Evolutionary conservation across 2,888 invertebrate species (phyloP).

Genomic region (Xestia rhomboidea): DNA sequence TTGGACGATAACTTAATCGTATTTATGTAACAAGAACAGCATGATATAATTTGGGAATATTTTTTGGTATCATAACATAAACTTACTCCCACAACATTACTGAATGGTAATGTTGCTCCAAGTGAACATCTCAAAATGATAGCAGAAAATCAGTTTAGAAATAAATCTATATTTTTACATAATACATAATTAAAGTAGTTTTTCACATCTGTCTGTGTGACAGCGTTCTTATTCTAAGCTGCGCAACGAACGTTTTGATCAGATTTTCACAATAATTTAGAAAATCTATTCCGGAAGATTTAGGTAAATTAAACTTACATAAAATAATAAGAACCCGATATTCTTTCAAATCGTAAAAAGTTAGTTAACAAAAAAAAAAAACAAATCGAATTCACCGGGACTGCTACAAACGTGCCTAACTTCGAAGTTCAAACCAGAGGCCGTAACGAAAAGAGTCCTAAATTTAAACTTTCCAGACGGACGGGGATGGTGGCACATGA

Average conservation of each 20-base stretch:
- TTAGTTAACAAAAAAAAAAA: conserved; percentile 19
- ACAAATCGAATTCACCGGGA: conserved; percentile 19
- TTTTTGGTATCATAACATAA: conserved; percentile 20
- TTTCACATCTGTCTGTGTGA: background rate
- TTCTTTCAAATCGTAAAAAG: background rate
- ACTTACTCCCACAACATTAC: background rate
- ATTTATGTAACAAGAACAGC: conserved; percentile 23
- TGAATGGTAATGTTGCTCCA: background rate
- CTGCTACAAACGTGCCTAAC: conserved; percentile 38
- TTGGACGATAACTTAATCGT: conserved; percentile 34
- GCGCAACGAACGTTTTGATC: background rate
- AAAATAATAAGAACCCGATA: background rate
- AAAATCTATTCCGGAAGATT: background rate
- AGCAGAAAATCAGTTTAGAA: background rate
- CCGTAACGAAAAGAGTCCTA: conserved; percentile 47
- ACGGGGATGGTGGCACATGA: conserved; percentile 52
- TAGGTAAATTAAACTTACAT: background rate
- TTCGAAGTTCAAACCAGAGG: conserved; percentile 27
- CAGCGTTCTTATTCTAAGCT: conserved; percentile 1
- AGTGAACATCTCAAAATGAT: background rate
- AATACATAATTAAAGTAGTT: background rate
- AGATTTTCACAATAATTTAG: background rate
- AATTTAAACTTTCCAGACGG: conserved; percentile 60
- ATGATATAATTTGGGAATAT: conserved; percentile 22
- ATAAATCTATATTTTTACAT: background rate